Percentiles rank a stretch among this genome's conserved stretches.
These are phyloP conservation scores for Agelastica alni DNA, from an alignment of 2,888 invertebrate species.

Conservation along the genomic window DNA sequence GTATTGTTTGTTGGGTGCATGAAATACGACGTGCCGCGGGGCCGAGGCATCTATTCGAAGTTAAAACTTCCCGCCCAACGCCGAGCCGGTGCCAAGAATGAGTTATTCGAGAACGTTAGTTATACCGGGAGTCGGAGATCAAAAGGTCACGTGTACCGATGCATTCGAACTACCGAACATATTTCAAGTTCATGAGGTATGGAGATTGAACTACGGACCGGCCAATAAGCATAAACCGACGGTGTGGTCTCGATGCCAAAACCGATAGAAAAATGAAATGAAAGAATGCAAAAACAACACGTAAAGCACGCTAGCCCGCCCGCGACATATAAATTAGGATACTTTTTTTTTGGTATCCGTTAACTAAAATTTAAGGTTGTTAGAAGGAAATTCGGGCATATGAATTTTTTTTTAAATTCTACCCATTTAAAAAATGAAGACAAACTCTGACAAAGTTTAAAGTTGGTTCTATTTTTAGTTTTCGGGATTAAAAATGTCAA, in stretches of 20 bases:
- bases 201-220: slow-evolving; percentile 25
- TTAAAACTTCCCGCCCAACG: slow-evolving; percentile 19
- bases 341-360: background rate
- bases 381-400: no score
- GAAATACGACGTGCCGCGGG: slow-evolving; percentile 5
- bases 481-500: no score
- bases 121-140: slow-evolving; percentile 25
- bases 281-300: slow-evolving; percentile 16
- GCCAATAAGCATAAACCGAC: slow-evolving; percentile 22
- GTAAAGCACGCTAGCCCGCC: background rate
- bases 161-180: slow-evolving; percentile 38
- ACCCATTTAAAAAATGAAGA: no score
- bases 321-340: background rate
- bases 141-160: slow-evolving; percentile 31
- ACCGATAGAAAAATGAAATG: slow-evolving; percentile 20
- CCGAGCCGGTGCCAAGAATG: slow-evolving; percentile 23
- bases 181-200: slow-evolving; percentile 33
- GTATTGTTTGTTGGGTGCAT: slow-evolving; percentile 1
- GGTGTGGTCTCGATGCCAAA: slow-evolving; percentile 21
- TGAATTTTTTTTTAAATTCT: no score
- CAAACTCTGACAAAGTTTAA: background rate
- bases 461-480: no score
- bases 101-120: slow-evolving; percentile 26
- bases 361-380: no score
- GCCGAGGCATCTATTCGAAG: slow-evolving; percentile 3